Evolutionary conservation across 2,888 invertebrate genomes (phyloP).

Genomic region (Watsonalla cultraria): DNA sequence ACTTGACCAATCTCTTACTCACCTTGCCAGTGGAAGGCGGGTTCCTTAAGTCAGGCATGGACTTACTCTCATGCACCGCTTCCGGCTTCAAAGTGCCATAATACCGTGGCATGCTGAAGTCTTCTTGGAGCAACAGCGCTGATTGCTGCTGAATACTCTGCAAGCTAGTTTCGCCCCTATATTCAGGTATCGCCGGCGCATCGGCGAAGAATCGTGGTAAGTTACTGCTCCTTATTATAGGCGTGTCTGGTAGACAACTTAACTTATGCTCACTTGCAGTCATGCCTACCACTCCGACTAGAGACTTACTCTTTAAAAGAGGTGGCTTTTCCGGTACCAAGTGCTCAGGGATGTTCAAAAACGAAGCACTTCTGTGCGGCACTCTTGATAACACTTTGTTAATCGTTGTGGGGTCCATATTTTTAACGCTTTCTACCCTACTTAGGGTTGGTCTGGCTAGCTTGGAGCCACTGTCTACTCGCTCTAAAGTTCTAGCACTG

Average conservation of each 20-base stretch:
- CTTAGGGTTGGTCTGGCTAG: conserved; percentile 44
- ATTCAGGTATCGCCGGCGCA: conserved; percentile 56
- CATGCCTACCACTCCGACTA: conserved; percentile 54
- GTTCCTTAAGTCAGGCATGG: conserved; percentile 70
- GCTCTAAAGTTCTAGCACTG: conserved; percentile 57
- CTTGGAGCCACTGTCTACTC: conserved; percentile 52
- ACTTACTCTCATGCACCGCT: conserved; percentile 67
- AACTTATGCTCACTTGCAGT: conserved; percentile 51
- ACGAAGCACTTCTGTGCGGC: conserved; percentile 71
- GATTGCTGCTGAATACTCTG: conserved; percentile 76
- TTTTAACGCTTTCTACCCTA: conserved; percentile 69
- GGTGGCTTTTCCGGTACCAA: conserved; percentile 62
- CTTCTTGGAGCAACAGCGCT: conserved; percentile 69
- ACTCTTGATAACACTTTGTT: conserved; percentile 64
- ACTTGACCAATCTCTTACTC: conserved; percentile 65
- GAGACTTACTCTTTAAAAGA: conserved; percentile 61
- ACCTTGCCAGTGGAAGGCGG: conserved; percentile 50
- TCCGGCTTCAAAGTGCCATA: conserved; percentile 65
- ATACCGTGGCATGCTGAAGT: conserved; percentile 81
- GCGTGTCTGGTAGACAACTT: conserved; percentile 68
- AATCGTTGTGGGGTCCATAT: conserved; percentile 60
- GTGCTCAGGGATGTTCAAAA: conserved; percentile 68
- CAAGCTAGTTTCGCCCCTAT: conserved; percentile 63
- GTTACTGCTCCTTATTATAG: conserved; percentile 68
- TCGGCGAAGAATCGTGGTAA: conserved; percentile 70